Percentiles rank a stretch among this genome's conserved stretches.
phyloP scores from a whole-genome alignment of 53 echinoderm and acorn worm genomes.

The Holothuria scabra region DNA sequence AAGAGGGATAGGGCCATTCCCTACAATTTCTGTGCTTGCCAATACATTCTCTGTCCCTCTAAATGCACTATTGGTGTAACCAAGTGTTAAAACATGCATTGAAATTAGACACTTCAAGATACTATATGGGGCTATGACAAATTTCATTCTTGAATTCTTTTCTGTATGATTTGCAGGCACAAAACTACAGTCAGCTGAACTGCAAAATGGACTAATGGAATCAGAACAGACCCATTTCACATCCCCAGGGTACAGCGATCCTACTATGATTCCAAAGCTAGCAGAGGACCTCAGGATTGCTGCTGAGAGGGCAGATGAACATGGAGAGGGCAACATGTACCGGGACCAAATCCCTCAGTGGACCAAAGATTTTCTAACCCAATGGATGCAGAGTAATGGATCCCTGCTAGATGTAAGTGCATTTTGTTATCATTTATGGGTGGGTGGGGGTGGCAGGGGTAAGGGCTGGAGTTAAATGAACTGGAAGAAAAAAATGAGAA shows the following conservation, averaged over 20 bases:
- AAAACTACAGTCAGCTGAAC: slow-evolving; percentile 70
- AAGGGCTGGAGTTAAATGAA: no score
- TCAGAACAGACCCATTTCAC: slow-evolving; percentile 59
- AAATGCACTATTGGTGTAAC: no score
- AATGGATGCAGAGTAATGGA: slow-evolving; percentile 67
- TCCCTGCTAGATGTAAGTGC: slow-evolving; percentile 36
- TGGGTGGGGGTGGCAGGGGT: no score
- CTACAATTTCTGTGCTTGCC: no score
- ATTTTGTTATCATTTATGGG: not conserved
- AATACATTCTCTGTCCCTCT: no score
- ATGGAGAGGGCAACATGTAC: slow-evolving; percentile 72
- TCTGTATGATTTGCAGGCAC: slow-evolving; percentile 63
- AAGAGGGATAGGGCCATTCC: no score
- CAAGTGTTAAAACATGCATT: no score
- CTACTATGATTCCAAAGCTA: slow-evolving; percentile 79
- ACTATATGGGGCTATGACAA: no score
- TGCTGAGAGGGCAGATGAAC: slow-evolving; percentile 79
- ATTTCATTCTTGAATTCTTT: no score
- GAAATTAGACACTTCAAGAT: no score
- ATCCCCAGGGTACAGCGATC: slow-evolving; percentile 61
- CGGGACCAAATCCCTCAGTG: slow-evolving; percentile 78
- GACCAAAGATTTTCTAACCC: slow-evolving; percentile 69
- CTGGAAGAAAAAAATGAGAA: no score
- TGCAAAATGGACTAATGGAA: slow-evolving; percentile 81
- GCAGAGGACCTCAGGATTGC: slow-evolving; percentile 78